Base-by-base conservation (phyloP, 1,140 invertebrate genomes). In the Asbolus verrucosus region DNA sequence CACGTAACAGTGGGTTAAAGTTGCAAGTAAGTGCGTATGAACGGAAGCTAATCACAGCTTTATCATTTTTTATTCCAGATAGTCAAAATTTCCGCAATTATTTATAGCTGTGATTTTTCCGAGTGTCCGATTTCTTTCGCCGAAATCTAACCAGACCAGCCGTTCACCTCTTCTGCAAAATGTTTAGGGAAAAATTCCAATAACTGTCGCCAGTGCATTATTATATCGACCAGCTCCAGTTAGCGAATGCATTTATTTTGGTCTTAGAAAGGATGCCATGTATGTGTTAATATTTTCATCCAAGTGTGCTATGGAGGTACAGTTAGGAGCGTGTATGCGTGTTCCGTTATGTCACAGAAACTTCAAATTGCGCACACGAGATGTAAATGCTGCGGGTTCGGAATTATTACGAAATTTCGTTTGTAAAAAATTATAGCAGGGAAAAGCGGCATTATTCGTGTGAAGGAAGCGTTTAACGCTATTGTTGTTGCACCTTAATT, bases 221-320 rank as follows among this genome's bases (percentile, higher is more conserved):
- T 43, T 18, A 19, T 21, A 46, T 5, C 11, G 2, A 54, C 6
- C 21, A 13, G 46, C 19, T 21, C 21, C 41, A 46, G 14, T 46
- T 46, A 14, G 4, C 46, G 21, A 19, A 54, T 63, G 16, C 38
- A 63, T 41, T 63, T 41, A 63, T 63, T 63, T 63, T 63, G 61
- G 61, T 63, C 33, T 33, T 63, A 19, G 61, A 63, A 63, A 63
- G 61, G 61, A 63, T 63, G 61, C 61, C 61, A 63, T 63, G 33
- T 63, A 63, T 63, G 61, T 63, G 61, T 63, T 63, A 63, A 63
- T 63, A 63, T 63, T 63, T 63, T 63, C 61, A 63, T 41, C 61
- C 61, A 63, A 63, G 61, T 63, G 41, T 63, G 61, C 41, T 63
- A 63, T 63, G 39, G 61, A 38, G 33, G 33, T 63, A 63, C 61